A percentile compares a stretch with the other conserved stretches of the same genome.
These are phyloP conservation scores for Macquaria australasica DNA, from an alignment of 2,113 vertebrate genomes.

Conservation along the genomic window DNA sequence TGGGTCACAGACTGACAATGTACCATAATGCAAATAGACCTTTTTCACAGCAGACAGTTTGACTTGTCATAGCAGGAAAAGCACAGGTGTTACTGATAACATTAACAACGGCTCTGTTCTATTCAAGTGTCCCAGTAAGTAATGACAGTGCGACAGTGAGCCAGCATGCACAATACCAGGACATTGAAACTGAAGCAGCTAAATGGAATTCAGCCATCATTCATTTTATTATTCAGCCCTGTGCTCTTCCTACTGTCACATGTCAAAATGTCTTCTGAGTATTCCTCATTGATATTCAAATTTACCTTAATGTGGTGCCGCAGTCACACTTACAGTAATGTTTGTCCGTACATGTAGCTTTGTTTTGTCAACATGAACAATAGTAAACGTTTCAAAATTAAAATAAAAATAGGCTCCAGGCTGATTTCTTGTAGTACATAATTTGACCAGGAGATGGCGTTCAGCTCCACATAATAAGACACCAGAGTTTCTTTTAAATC, in stretches of 20 bases:
- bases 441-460: constrained; percentile 68
- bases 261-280: neutral
- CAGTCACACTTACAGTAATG: neutral
- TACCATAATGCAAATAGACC: neutral
- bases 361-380: neutral
- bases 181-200: neutral
- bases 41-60: neutral
- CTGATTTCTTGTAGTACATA: constrained; percentile 20
- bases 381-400: neutral
- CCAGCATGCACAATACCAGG: neutral
- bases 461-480: constrained; percentile 62
- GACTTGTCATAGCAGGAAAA: neutral
- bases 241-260: neutral
- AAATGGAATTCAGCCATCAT: neutral
- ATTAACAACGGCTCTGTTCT: neutral
- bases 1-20: neutral
- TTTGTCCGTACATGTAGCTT: neutral
- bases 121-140: neutral
- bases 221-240: neutral
- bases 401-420: no score
- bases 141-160: neutral
- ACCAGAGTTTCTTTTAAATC: neutral
- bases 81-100: neutral
- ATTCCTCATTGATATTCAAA: neutral
- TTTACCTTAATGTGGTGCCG: neutral